Evolutionary conservation across 2,888 invertebrate genomes (phyloP).

Genomic region (Escarpia spicata): DNA sequence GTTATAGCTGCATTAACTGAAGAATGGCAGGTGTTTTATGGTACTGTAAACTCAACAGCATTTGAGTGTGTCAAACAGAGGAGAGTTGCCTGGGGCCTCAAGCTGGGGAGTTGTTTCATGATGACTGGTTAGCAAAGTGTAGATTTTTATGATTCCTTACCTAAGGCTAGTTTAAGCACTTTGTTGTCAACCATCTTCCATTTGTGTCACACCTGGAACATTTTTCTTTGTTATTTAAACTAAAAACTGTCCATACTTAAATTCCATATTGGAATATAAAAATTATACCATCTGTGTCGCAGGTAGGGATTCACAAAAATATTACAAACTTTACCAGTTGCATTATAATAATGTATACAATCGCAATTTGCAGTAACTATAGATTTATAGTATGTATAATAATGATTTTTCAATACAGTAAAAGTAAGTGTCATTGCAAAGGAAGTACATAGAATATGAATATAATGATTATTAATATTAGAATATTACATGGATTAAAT

Average conservation of each 20-base stretch:
- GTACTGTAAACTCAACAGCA: neutral
- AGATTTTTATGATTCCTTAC: neutral
- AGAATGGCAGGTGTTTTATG: slow-evolving; percentile 7
- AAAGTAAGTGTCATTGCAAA: no score
- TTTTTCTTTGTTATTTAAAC: neutral
- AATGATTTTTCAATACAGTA: no score
- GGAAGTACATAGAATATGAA: no score
- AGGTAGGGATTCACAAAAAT: no score
- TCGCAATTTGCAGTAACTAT: no score
- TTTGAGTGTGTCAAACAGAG: neutral
- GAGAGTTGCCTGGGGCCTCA: neutral
- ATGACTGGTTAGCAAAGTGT: neutral
- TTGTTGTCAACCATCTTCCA: neutral
- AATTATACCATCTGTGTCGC: neutral
- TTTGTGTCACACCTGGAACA: neutral
- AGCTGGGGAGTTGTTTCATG: neutral
- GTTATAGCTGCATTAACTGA: slow-evolving; percentile 13
- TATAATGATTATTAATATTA: no score
- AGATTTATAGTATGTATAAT: no score
- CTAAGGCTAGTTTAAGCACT: neutral
- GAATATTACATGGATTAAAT: no score
- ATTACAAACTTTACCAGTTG: no score
- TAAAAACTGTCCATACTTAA: neutral
- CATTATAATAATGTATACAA: no score
- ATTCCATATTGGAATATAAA: neutral